A percentile compares a stretch with the other conserved stretches of the same genome.
phyloP scores from a whole-genome alignment of 2,888 invertebrate genomes.

The Salticus scenicus region DNA sequence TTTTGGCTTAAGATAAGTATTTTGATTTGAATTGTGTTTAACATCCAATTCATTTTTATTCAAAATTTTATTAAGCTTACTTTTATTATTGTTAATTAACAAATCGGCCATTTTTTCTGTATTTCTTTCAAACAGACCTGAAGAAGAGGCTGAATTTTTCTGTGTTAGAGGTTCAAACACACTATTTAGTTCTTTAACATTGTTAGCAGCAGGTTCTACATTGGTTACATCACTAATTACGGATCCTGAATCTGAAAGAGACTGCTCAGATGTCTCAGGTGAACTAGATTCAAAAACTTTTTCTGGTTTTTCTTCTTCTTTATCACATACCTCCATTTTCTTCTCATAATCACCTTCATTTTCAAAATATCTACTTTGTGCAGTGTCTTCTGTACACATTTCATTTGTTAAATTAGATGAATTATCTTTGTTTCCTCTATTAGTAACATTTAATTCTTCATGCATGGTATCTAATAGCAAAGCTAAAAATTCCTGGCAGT shows the following conservation, averaged over 20 bases:
- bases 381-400: constrained; percentile 15
- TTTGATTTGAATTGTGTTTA: background rate
- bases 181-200: constrained; percentile 23
- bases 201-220: constrained; percentile 33
- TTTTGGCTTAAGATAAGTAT: constrained; percentile 19
- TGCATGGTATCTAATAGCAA: constrained; percentile 80
- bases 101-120: constrained; percentile 67
- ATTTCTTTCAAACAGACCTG: constrained; percentile 50
- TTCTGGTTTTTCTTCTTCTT: background rate
- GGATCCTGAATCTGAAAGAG: background rate
- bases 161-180: constrained; percentile 17
- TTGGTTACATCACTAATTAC: background rate
- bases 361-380: background rate
- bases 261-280: background rate
- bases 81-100: constrained; percentile 59
- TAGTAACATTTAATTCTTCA: constrained; percentile 78
- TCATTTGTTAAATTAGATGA: constrained; percentile 14
- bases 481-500: constrained; percentile 82
- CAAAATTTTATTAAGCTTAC: constrained; percentile 52
- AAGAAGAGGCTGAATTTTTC: constrained; percentile 6
- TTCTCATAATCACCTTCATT: constrained; percentile 25
- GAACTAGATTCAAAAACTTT: constrained; percentile 4
- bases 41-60: constrained; percentile 60
- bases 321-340: constrained; percentile 34
- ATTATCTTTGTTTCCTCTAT: constrained; percentile 34